Percentiles rank a stretch among this genome's conserved stretches.
These are phyloP conservation scores for Helarctos malayanus DNA, from an alignment of 2,797 vertebrate genomes.

Conservation along the genomic window DNA sequence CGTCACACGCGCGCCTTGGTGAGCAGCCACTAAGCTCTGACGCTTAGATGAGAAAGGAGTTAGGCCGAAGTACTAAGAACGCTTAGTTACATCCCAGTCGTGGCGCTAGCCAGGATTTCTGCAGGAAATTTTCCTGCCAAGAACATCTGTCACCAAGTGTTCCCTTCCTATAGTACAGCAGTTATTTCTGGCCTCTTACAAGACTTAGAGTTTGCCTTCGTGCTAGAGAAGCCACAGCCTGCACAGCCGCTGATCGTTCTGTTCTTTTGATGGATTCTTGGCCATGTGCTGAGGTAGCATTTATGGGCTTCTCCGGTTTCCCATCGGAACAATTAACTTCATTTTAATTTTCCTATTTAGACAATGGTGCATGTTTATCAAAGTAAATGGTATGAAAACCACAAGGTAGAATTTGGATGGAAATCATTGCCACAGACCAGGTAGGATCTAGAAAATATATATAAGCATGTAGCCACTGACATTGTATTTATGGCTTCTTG, in stretches of 20 bases:
- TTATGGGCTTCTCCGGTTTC: slow-evolving; percentile 40
- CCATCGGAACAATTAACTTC: neutral
- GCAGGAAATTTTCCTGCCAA: neutral
- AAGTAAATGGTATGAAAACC: neutral
- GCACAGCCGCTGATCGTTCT: neutral
- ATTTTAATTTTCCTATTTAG: slow-evolving; percentile 45
- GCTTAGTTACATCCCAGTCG: neutral
- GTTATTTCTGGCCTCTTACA: neutral
- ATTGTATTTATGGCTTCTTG: slow-evolving; percentile 18
- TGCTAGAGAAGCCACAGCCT: neutral
- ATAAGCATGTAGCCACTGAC: neutral
- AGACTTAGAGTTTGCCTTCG: neutral
- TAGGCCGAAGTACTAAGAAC: neutral
- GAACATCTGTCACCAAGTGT: neutral
- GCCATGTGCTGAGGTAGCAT: neutral
- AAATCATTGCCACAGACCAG: neutral
- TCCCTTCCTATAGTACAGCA: neutral
- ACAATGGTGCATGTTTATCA: neutral
- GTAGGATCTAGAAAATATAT: slow-evolving; percentile 40
- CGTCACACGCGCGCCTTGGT: neutral
- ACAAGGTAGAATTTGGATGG: neutral
- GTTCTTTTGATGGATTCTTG: neutral
- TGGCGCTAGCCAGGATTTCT: slow-evolving; percentile 6
- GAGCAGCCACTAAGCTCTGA: slow-evolving; percentile 16
- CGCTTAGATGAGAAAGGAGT: slow-evolving; percentile 17